Evolutionary conservation across 2,888 invertebrate genomes (phyloP), one percentile per base, ranked within the genome.

Genomic region (Caenorhabditis sp.): DNA sequence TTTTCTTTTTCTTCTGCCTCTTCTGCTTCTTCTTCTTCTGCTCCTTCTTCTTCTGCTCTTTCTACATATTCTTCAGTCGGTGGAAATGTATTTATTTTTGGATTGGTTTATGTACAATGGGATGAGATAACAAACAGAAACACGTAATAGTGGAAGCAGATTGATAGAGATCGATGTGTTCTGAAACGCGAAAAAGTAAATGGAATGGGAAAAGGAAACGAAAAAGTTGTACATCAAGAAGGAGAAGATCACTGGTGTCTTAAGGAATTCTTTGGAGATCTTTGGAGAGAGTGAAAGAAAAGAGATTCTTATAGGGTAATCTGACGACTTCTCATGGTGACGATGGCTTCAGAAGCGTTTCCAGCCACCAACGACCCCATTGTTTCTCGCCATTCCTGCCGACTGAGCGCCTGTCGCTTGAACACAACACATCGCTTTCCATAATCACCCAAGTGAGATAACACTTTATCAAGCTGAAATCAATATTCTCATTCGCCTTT

Each of bases 111-210:
- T 64, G 28, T 47, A 77, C 62, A 62, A 64, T 60, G 24, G 37
- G 32, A 11, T 24, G 35, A 55, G 55, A 35, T 18, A 8, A 65
- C 53, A 58, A 56, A 47, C 35, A 68, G 50, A 68, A 37, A 62
- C 62, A 68, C 76, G 68, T 67, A 76, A 76, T 51, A 60, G 76
- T 47, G 47, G 50, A 67, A 65, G 53, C 51, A 58, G 68, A 76
- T 40, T 40, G 37, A 53, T 28, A 32, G 72, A 74, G 72, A 72
- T 62, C 64, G 72, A 28, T 44, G 53, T n/a, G 62, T 40, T 51
- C 1, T 18, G 20, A 18, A 50, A 40, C 22, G 15, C 15, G 37
- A 37, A 28, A 37, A 47, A 40, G 58, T 26, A 35, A 35, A n/a
- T 5, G 35, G 18, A 24, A 6, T 0, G 20, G 11, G 53, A 53